Evolutionary conservation across 2,113 vertebrate genomes (phyloP), one percentile per base, ranked within the genome.

Genomic region (Burhinus oedicnemus): DNA sequence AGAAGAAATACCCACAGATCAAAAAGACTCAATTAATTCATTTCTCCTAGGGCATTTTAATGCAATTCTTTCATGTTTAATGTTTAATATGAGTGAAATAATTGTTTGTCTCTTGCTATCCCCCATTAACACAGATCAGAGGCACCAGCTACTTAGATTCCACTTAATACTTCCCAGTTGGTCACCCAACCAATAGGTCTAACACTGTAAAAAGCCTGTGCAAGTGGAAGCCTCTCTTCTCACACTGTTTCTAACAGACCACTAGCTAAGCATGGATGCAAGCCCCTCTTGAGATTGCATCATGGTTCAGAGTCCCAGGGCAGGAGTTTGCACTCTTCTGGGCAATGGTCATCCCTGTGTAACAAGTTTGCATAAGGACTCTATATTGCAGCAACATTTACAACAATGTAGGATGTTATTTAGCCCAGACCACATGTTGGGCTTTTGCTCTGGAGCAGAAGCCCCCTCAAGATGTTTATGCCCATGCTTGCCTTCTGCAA

Each of bases 61-160:
- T 93, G 38, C 34, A 78, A 90, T 79, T 90, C 89, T 88, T 95
- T 88, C 49, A 55, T 94, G 98, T 97, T 98, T 98, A 98, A 98
- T 97, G 90, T 97, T 98, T 99, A 98, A 97, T 97, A 75, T 57
- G 47, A 81, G 16, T 45, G 26, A 21, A 86, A 70, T 89, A 93
- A 92, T 52, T 68, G 49, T 90, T 97, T 79, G 72, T 60, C 72
- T 94, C 83, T 87, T 94, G 64, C 65, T 94, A 81, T 89, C 81
- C 85, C 51, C 77, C 96, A 96, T 96, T 96, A 94, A 95, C 76
- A 95, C 62, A 93, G 83, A 93, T 88, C 93, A 94, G 91, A 91
- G 38, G 87, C 83, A 66, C 27, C 61, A 84, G 12, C 70, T 80
- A 27, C 55, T 70, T 58, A 40, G 17, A 60, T 86, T 40, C 78